Percentiles rank a stretch among this genome's conserved stretches.
Evolutionary conservation across 2,888 invertebrate genomes (phyloP).

Genomic region (Brassicogethes aeneus): DNA sequence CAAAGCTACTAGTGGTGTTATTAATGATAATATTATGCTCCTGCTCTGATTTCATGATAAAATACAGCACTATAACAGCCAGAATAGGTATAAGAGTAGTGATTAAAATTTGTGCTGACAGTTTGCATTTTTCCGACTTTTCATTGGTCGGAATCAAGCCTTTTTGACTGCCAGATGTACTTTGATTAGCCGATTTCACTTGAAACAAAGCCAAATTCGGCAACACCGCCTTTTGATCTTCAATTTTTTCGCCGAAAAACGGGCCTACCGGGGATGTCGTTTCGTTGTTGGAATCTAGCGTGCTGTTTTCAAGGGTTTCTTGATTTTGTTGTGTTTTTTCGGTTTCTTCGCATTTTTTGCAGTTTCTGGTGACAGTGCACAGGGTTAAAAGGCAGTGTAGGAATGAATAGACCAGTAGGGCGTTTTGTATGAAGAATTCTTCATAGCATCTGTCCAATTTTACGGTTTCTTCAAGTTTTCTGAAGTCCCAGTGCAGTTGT

Average conservation of each 20-base stretch:
- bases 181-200: conserved; percentile 5
- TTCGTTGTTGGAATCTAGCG: conserved; percentile 10
- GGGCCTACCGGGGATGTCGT: conserved; percentile 15
- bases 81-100: conserved; percentile 16
- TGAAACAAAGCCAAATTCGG: conserved; percentile 18
- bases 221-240: conserved; percentile 6
- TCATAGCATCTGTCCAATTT: conserved; percentile 17
- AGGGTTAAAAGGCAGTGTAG: conserved; percentile 29
- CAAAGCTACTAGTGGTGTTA: conserved; percentile 11
- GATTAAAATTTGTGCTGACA: no score
- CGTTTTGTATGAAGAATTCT: conserved; percentile 25
- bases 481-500: neutral
- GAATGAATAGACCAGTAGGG: conserved; percentile 31
- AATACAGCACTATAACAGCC: conserved; percentile 20
- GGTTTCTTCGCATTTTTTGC: conserved; percentile 17
- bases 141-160: no score
- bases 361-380: conserved; percentile 23
- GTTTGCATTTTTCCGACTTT: no score
- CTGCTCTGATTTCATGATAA: conserved; percentile 14
- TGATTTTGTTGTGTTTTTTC: conserved; percentile 3
- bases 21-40: conserved; percentile 5
- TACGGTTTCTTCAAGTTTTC: conserved; percentile 7
- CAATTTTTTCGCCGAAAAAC: conserved; percentile 10
- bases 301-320: conserved; percentile 4
- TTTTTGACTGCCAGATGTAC: neutral